These are phyloP conservation scores for Diarsia dahlii DNA, from an alignment of 2,888 invertebrate genomes.

Conservation along the genomic window DNA sequence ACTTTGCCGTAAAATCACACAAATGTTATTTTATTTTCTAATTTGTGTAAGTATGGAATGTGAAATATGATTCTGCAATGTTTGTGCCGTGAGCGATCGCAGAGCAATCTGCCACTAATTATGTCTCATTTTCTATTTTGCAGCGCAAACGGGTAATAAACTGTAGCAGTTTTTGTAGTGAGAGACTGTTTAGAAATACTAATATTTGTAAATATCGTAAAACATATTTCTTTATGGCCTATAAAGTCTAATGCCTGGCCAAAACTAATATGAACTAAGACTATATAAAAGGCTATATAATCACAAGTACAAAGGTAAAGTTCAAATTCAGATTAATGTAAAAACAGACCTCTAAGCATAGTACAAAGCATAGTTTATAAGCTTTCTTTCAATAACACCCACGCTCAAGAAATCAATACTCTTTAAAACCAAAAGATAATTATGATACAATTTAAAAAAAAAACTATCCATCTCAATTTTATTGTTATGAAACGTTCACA, in stretches of 20 bases:
- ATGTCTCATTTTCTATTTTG: constrained; percentile 41
- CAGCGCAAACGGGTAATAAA: constrained; percentile 21
- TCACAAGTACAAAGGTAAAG: neutral
- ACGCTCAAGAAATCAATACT: neutral
- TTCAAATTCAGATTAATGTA: neutral
- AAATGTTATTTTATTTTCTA: neutral
- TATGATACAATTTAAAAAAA: no score
- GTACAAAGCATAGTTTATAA: neutral
- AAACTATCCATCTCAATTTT: no score
- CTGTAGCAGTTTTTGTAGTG: constrained; percentile 10
- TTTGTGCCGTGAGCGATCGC: constrained; percentile 10
- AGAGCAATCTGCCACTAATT: constrained; percentile 47
- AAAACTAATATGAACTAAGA: no score
- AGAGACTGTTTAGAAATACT: neutral
- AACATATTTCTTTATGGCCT: neutral
- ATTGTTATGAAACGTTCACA: neutral
- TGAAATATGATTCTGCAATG: constrained; percentile 28
- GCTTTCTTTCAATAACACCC: neutral
- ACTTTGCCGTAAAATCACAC: neutral
- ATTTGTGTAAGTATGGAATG: constrained; percentile 27
- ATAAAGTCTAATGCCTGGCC: no score
- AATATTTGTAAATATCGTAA: neutral
- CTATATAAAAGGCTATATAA: neutral
- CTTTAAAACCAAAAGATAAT: no score
- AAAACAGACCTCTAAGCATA: neutral